Evolutionary conservation across 2,797 vertebrate genomes (phyloP).

Genomic region (Sebastes hubbsi): DNA sequence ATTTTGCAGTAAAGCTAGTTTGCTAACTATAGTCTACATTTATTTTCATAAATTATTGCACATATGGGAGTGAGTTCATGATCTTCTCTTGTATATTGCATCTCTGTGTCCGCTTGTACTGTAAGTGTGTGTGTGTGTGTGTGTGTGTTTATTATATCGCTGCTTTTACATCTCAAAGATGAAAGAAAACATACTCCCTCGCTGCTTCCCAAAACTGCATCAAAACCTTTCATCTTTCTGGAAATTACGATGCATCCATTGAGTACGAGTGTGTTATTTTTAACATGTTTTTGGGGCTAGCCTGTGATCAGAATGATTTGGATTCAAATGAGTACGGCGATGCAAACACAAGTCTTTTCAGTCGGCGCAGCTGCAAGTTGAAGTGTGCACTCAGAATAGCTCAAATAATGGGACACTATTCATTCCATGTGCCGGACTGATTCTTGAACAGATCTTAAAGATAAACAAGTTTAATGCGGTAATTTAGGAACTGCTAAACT

Average conservation of each 20-base stretch:
- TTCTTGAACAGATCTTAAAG: constrained; percentile 17
- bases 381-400: constrained; percentile 43
- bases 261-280: constrained; percentile 47
- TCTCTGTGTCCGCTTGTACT: neutral
- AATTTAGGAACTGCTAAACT: constrained; percentile 24
- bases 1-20: neutral
- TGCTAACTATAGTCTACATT: neutral
- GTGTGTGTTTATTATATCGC: constrained; percentile 8
- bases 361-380: constrained; percentile 51
- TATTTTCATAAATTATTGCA: constrained; percentile 11
- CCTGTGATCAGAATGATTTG: constrained; percentile 55
- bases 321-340: constrained; percentile 46
- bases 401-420: constrained; percentile 31
- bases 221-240: constrained; percentile 54
- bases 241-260: constrained; percentile 37
- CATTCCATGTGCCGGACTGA: neutral
- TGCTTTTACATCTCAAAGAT: constrained; percentile 37
- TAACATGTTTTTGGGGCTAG: constrained; percentile 35
- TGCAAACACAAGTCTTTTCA: constrained; percentile 36
- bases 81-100: neutral
- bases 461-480: constrained; percentile 44
- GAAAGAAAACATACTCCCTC: constrained; percentile 36
- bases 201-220: constrained; percentile 35
- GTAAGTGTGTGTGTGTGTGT: neutral
- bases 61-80: neutral